Base-by-base conservation (phyloP, 2,888 invertebrate genomes). In the Cheilosia impressa region DNA sequence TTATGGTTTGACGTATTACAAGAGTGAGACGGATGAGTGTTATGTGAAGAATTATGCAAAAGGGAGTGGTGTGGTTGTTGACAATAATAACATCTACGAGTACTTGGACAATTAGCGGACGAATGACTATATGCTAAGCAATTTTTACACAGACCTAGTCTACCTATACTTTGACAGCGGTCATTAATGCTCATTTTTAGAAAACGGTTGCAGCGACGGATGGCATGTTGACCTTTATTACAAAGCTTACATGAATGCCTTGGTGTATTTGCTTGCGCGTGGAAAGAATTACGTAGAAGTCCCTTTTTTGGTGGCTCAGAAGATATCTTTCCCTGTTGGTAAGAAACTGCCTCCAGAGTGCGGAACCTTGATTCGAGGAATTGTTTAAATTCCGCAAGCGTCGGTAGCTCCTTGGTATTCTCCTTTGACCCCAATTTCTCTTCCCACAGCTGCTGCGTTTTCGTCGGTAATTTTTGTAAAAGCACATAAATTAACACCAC, bases 51-150 rank as follows among this genome's bases (percentile, higher is more conserved):
- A 45, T n/a, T 9, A 45, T 60, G 60, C 19, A 60, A 22, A n/a
- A 60, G 27, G 7, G 60, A 43, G 9, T 60, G 60, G 15, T 60
- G 60, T 6, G 43, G 43, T 24, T 60, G 60, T n/a, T 60, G 60
- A 27, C 60, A 60, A 7, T 43, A 60, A 3, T 43, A 43, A 17
- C 45, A 60, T 17, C 43, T 17, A 24, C 27, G n/a, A 3, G 10
- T 60, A 43, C 60, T 60, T 58, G 58, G 22, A 38, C 58, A 58
- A 27, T 58, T 17, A 45, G n/a, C 27, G 0, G 27, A 27, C 6
- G 4, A 4, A 27, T 27, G 27, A 27, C 27, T 27, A 4, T 27
- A 60, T 0, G 41, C 43, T 43, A 43, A 43, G 7, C 60, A 60
- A 43, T 60, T 60, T 1, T 4, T 22, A 60, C 60, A 60, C 17